These are phyloP conservation scores for Pachydiplax longipennis DNA, from an alignment of 2,888 invertebrate genomes.

Conservation along the genomic window DNA sequence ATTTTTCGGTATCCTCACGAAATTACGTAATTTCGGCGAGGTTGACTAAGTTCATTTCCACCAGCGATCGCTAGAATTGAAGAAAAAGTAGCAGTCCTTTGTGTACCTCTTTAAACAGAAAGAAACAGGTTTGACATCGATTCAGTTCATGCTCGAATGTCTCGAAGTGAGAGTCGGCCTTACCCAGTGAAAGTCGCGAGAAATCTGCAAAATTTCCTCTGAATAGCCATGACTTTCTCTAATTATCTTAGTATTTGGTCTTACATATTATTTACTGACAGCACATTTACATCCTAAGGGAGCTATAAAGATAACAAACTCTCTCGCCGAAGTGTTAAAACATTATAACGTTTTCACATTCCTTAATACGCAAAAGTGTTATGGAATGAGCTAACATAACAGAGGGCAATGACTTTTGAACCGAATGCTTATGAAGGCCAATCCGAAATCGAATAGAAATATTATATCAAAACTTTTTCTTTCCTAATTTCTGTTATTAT, in stretches of 20 bases:
- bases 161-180: constrained; percentile 19
- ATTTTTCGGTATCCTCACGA: too few species aligned
- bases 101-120: background rate
- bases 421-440: too few species aligned
- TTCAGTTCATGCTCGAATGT: background rate
- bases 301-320: background rate
- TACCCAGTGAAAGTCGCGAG: constrained; percentile 1
- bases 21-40: too few species aligned
- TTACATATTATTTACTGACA: background rate
- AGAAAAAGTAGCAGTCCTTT: background rate
- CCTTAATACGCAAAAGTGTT: too few species aligned
- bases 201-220: background rate
- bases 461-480: too few species aligned
- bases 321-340: background rate
- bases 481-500: too few species aligned
- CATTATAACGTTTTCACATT: too few species aligned
- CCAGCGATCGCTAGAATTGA: too few species aligned
- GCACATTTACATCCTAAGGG: background rate
- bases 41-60: too few species aligned
- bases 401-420: too few species aligned
- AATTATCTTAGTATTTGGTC: constrained; percentile 18
- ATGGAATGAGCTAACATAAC: too few species aligned
- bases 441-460: too few species aligned
- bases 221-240: constrained; percentile 23
- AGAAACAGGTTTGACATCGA: background rate